Evolutionary conservation across 2,888 invertebrate species (phyloP), one percentile per base, ranked within the genome.

Genomic region (Onchidella celtica): DNA sequence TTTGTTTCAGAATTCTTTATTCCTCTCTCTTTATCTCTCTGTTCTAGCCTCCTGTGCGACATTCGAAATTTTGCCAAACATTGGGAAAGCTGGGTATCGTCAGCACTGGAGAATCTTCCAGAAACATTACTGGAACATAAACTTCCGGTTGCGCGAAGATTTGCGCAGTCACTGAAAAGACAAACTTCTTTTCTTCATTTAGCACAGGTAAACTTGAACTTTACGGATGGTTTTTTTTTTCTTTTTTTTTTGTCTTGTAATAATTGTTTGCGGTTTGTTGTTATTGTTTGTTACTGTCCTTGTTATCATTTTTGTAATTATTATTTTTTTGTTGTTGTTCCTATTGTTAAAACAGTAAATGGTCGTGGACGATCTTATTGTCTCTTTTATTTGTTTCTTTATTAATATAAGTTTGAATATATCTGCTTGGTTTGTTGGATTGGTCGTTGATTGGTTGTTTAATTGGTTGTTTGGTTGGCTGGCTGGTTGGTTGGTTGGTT

Each of bases 131-230:
- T 88, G n/a, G 88, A 89, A 17, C 84, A 85, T 47, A 93, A 93
- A 86, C 85, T 92, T 73, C 90, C 91, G 3, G 92, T 92, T 0
- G 92, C 92, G 2, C 86, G 90, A 36, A 79, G 91, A 32, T 93
- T 93, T 85, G 86, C 92, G 0, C 90, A 90, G 81, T 85, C 92
- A 4, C 86, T 93, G 38, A 92, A 92, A 85, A 85, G 93, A 70
- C 92, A 93, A 74, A 90, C 91, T 0, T 92, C 93, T n/a, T 93
- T 93, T 85, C 87, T 93, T 14, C 93, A 93, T 86, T 86, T 93
- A 34, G 92, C 93, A 9, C 93, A 93, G 90, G 93, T 93, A 87
- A 78, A 55, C 65, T 47, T 3, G 21, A 21, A n/a, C 24, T 61
- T 6, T 21, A 27, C 17, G 3, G 40, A 29, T 40, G 40, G 4